Base-by-base conservation (phyloP, 2,113 vertebrate species). In the Orcinus orca region DNA sequence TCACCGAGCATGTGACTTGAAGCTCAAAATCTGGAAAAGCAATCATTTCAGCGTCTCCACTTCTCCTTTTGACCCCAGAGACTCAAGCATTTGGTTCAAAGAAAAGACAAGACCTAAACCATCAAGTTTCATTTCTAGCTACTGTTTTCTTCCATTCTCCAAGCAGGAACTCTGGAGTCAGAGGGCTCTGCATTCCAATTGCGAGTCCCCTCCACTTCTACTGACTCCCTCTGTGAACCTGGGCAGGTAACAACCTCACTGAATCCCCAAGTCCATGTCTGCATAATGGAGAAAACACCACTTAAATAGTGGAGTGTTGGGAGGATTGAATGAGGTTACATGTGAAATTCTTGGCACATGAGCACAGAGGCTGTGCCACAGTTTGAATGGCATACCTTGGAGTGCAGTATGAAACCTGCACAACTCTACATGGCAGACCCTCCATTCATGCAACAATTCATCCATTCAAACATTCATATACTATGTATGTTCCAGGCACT, bases 81-180 rank as follows among this genome's bases (percentile, higher is more conserved):
- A 74, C 33, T 38, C 74, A 70, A 74, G 17, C 20, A 88, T 88
- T 50, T 74, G 47, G 4, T 79, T 87, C 73, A 89, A 90, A 74
- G 60, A 31, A 20, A 77, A 73, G 18, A 33, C 5, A 88, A 81
- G 38, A 82, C 2, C 9, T 77, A 89, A 74, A 20, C 38, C 21
- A 67, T 73, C 23, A n/a, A 36, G 17, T 23, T 93, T 13, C 38
- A 44, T 84, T 82, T 77, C 23, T 53, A 92, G 50, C 6, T 23
- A 47, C 18, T 33, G 0, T 62, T 95, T 93, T 17, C 70, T 94
- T 82, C 82, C 62, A 14, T 58, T 68, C 70, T 92, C 50, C 53
- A 89, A 21, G 68, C 11, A 89, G 74, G 14, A 77, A 62, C 68
- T 68, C 88, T 74, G 17, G n/a, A 50, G 25, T 60, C 38, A 68